Evolutionary conservation across 2,113 vertebrate genomes (phyloP), one percentile per base, ranked within the genome.

Genomic region (Reinhardtius hippoglossoides): DNA sequence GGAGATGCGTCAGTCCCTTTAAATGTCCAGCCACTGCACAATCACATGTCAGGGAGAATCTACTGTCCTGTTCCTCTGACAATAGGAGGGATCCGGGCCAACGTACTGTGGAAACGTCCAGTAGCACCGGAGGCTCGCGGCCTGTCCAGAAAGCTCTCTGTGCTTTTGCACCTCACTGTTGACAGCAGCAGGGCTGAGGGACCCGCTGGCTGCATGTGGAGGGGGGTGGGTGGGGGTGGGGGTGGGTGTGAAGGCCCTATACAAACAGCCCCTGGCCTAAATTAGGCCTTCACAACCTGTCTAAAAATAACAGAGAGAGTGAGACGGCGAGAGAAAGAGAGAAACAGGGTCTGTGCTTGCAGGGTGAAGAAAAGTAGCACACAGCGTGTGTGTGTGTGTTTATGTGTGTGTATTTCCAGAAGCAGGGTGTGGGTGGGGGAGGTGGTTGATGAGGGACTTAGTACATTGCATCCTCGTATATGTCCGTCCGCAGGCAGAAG

Each of bases 401-500:
- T 62, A 2, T 59, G 2, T 20, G 27, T 59, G 31, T 64, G 59
- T 57, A 3, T 52, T 60, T 76, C 60, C 78, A 70, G 75, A 44
- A 72, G 58, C 2, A 1, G 14, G 24, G 16, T 13, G 60, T 9
- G 13, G 61, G 46, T 5, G 46, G 46, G 46, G 14, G 46, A 18
- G 46, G 46, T 5, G 16, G 61, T 9, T 14, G 57, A n/a, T 2
- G 23, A 16, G 56, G 16, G 54, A 6, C 71, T 94, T 79, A 95
- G 82, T 94, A 95, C 92, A 93, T 91, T 1, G 85, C 88, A 20
- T 95, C 95, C 73, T 95, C 94, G 0, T 95, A 94, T 14, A 94
- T 67, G 81, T 95, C 95, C 13, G 92, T 96, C 40, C 94, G 90
- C 84, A 96, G 92, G 88, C 95, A 96, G 91, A 95, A 95, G 58